These are phyloP conservation scores for Drosophila pectinifera DNA, from an alignment of 1,140 invertebrate genomes.

Conservation along the genomic window DNA sequence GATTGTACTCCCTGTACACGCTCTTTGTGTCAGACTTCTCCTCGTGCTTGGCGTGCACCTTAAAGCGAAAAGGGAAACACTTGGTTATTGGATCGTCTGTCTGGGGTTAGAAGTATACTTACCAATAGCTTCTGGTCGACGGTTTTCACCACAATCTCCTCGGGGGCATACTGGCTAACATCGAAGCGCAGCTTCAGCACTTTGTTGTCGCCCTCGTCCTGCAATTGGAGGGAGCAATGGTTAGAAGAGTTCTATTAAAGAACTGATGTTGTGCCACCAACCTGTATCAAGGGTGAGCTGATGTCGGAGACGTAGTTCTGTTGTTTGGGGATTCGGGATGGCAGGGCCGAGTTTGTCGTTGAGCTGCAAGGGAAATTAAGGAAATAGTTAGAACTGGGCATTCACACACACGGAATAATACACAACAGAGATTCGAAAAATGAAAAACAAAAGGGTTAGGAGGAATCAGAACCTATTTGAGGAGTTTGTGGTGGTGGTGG, in stretches of 20 bases:
- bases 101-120: slow-evolving; percentile 83
- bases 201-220: slow-evolving; percentile 95
- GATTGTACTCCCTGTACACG: slow-evolving; percentile 97
- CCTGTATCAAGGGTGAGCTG: slow-evolving; percentile 95
- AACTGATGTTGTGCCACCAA: slow-evolving; percentile 12
- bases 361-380: slow-evolving; percentile 84
- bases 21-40: slow-evolving; percentile 97
- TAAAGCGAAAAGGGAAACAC: slow-evolving; percentile 74
- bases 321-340: slow-evolving; percentile 79
- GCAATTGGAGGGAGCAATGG: slow-evolving; percentile 51
- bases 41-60: slow-evolving; percentile 98
- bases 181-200: slow-evolving; percentile 96
- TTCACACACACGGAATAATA: not conserved
- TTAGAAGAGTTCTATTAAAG: not conserved
- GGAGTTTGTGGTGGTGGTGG: slow-evolving; percentile 27
- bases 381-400: slow-evolving; percentile 10
- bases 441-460: slow-evolving; percentile 14
- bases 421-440: not conserved
- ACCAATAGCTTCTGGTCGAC: slow-evolving; percentile 98
- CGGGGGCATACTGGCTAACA: slow-evolving; percentile 96
- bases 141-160: slow-evolving; percentile 98
- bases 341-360: slow-evolving; percentile 86
- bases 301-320: slow-evolving; percentile 87
- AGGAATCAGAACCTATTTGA: slow-evolving; percentile 17
- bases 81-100: not conserved